phyloP scores from a whole-genome alignment of 2,797 vertebrate species.

The Schizothorax lantsangensis region DNA sequence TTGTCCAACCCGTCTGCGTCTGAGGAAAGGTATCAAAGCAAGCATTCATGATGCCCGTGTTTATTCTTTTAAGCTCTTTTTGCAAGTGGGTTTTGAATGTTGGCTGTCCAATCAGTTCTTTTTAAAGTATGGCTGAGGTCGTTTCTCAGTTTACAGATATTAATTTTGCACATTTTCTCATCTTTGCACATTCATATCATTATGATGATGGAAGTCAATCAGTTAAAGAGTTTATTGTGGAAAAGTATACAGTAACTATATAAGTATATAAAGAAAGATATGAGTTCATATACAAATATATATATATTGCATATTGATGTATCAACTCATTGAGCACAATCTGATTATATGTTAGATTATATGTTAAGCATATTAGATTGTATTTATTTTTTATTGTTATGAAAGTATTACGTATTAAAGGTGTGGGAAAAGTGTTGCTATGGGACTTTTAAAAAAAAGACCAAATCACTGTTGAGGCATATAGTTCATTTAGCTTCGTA shows the following conservation, averaged over 20 bases:
- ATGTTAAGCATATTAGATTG: constrained; percentile 72
- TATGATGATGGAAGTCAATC: constrained; percentile 52
- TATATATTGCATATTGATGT: constrained; percentile 68
- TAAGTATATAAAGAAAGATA: constrained; percentile 43
- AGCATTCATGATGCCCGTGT: constrained; percentile 14
- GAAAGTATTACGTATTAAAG: constrained; percentile 51
- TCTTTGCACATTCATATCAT: constrained; percentile 61
- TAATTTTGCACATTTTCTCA: constrained; percentile 62
- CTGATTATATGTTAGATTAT: constrained; percentile 69
- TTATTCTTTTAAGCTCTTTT: constrained; percentile 20
- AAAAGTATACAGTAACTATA: constrained; percentile 51
- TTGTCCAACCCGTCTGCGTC: constrained; percentile 1
- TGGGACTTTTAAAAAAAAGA: constrained; percentile 75
- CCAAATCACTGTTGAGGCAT: constrained; percentile 77
- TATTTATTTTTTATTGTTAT: constrained; percentile 77
- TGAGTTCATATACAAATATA: constrained; percentile 63
- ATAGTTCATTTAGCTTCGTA: constrained; percentile 55
- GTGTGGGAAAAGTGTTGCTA: constrained; percentile 67
- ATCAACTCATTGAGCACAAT: constrained; percentile 77
- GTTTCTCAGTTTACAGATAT: constrained; percentile 46
- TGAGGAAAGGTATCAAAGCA: constrained; percentile 15
- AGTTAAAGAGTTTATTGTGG: constrained; percentile 52
- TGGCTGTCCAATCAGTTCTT: constrained; percentile 44
- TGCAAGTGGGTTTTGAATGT: constrained; percentile 39
- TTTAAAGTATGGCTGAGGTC: constrained; percentile 41